phyloP scores from a whole-genome alignment of 2,797 vertebrate genomes.

The Alcedo atthis region DNA sequence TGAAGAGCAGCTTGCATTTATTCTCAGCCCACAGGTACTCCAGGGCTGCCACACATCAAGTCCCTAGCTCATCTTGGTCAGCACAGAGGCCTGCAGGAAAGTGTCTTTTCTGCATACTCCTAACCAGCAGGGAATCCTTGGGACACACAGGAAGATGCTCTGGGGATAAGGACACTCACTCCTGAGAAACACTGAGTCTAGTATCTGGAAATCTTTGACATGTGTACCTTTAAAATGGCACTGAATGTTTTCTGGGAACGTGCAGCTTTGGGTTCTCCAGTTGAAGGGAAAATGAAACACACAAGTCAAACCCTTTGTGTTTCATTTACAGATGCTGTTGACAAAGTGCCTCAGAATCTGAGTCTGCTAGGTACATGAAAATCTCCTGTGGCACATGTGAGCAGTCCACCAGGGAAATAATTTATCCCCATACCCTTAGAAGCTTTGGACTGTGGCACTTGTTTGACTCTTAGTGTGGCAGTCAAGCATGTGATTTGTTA shows the following conservation, averaged over 20 bases:
- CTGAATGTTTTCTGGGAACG: not conserved
- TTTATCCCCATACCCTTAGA: not conserved
- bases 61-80: not conserved
- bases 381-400: not conserved
- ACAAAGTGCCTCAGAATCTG: not conserved
- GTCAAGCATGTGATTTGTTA: not conserved
- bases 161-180: not conserved
- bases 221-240: not conserved
- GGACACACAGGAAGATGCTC: not conserved
- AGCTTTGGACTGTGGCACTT: not conserved
- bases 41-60: accelerated
- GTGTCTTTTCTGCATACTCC: not conserved
- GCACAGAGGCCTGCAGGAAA: not conserved
- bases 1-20: not conserved
- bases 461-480: not conserved
- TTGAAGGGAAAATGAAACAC: not conserved
- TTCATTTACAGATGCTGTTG: not conserved
- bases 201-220: not conserved
- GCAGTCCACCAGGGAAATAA: not conserved
- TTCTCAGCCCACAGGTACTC: not conserved
- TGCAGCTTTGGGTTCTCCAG: not conserved
- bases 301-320: not conserved
- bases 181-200: not conserved
- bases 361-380: not conserved
- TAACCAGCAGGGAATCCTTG: accelerated